phyloP scores from a whole-genome alignment of 2,797 vertebrate genomes.

The Rhabdomys pumilio region DNA sequence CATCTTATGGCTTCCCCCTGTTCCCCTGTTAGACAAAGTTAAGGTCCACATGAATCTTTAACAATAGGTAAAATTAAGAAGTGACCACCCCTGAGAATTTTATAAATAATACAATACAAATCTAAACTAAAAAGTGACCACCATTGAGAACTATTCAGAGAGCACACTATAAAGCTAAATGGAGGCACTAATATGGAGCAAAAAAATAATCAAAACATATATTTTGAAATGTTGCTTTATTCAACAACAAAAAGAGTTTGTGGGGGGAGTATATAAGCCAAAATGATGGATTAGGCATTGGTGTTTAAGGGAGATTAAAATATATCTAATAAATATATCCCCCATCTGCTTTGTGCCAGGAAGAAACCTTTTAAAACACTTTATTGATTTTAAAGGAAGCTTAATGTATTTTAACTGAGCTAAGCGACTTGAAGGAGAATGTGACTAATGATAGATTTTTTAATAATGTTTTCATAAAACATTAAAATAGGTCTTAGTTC shows the following conservation, averaged over 20 bases:
- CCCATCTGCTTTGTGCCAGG: constrained; percentile 67
- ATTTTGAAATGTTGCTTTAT: constrained; percentile 65
- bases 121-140: neutral
- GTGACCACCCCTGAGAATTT: neutral
- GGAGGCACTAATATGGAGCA: neutral
- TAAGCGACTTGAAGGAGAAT: constrained; percentile 77
- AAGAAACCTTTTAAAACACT: constrained; percentile 77
- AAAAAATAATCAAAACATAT: constrained; percentile 59
- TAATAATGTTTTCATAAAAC: constrained; percentile 86
- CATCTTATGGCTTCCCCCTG: neutral
- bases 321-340: constrained; percentile 71
- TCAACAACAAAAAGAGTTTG: constrained; percentile 53
- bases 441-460: constrained; percentile 85
- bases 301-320: constrained; percentile 79
- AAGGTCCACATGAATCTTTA: neutral
- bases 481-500: constrained; percentile 84
- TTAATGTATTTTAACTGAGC: constrained; percentile 84
- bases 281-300: constrained; percentile 73
- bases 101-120: constrained; percentile 11
- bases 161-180: constrained; percentile 1
- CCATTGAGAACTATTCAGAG: neutral
- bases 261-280: neutral
- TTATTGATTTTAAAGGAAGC: constrained; percentile 85
- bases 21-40: neutral
- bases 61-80: neutral